These are phyloP conservation scores for Drosophila macrospina DNA, from an alignment of 2,888 invertebrate genomes.

Conservation along the genomic window DNA sequence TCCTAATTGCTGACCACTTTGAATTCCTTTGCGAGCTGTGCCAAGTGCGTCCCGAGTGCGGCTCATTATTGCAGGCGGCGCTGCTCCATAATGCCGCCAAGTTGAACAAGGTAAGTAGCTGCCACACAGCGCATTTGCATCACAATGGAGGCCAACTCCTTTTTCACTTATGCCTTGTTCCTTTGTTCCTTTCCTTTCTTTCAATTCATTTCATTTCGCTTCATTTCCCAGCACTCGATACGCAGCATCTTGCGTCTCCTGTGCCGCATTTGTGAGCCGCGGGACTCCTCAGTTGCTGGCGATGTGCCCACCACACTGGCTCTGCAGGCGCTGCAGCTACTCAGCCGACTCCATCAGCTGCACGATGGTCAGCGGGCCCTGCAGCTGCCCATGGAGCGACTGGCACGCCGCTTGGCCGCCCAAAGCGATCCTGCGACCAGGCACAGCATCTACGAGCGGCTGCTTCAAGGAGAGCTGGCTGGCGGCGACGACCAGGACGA, in stretches of 20 bases:
- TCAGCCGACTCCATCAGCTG: conserved; percentile 73
- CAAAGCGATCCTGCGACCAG: conserved; percentile 55
- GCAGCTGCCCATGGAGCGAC: conserved; percentile 77
- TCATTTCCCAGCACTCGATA: conserved; percentile 66
- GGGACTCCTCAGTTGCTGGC: conserved; percentile 26
- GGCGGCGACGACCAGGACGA: conserved; percentile 61
- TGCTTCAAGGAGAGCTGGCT: conserved; percentile 60
- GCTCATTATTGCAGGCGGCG: conserved; percentile 82
- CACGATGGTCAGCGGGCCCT: conserved; percentile 62
- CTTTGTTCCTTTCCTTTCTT: conserved; percentile 9
- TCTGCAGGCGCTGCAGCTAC: conserved; percentile 69
- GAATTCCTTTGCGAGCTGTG: conserved; percentile 83
- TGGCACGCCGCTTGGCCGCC: conserved; percentile 67
- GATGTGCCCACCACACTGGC: conserved; percentile 30
- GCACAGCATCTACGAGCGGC: conserved; percentile 66
- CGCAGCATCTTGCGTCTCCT: conserved; percentile 67
- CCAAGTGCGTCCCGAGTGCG: conserved; percentile 81
- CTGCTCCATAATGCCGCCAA: conserved; percentile 76
- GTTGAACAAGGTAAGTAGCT: conserved; percentile 79
- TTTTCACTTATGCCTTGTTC: conserved; percentile 9
- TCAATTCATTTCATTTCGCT: background rate
- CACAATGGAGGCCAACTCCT: conserved; percentile 45
- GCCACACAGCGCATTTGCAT: conserved; percentile 44
- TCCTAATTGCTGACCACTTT: conserved; percentile 84
- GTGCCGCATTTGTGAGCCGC: conserved; percentile 54